Base-by-base conservation (phyloP, 2,888 invertebrate species). In the Seladonia tumulorum region DNA sequence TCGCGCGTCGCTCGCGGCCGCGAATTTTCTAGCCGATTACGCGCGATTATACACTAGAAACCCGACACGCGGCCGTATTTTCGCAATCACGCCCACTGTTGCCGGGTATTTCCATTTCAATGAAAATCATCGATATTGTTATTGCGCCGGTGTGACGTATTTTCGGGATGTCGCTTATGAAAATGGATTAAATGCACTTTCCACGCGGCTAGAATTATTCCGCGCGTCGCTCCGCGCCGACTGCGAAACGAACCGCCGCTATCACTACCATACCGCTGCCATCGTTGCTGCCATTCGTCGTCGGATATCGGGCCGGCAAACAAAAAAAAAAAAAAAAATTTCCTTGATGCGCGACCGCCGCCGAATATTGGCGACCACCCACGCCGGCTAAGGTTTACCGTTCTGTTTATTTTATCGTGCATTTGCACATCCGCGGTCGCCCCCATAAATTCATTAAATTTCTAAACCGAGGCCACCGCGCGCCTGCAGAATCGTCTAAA, bases 101-200 rank as follows among this genome's bases (percentile, higher is more conserved):
- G 39, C 53, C 60, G 66, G 60, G 77, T 39, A 85, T 89, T 83
- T 81, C 82, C 82, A 90, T 91, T 90, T 91, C 89, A 90, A 87
- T 87, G 91, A 82, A 90, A 90, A 90, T 90, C 87, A 90, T 91
- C 88, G 89, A 89, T 90, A 91, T 91, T 90, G 90, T 91, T 89
- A 84, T 87, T 72, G 87, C 53, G 49, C 47, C 29, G 53, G 84
- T 60, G 72, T 77, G 45, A 80, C 68, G 82, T 82, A 82, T 86
- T 90, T 90, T 90, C 82, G 68, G 42, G 29, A 68, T 25, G 86
- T 63, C 85, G 86, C 75, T 87, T 81, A 86, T 87, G 86, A 87
- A 90, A 90, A 87, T 88, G 81, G 88, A 90, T 90, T 86, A 86
- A 91, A 91, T 71, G 80, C 82, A 79, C 85, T 82, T 68, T 57